phyloP scores from a whole-genome alignment of 2,113 vertebrate species.

The Rhabdomys dilectus region DNA sequence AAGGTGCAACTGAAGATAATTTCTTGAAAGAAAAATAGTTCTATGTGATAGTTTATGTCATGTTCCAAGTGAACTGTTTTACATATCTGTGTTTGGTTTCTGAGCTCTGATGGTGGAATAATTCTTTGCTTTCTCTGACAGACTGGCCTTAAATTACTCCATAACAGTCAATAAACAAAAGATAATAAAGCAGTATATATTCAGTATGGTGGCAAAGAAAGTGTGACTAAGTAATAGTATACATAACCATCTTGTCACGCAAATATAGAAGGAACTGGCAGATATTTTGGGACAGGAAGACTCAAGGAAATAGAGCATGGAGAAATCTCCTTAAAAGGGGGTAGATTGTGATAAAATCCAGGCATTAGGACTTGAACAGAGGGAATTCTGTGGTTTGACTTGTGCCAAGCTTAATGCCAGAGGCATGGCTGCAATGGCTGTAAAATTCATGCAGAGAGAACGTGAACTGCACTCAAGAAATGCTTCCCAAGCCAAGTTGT shows the following conservation, averaged over 20 bases:
- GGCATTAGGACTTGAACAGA: not conserved
- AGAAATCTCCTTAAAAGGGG: not conserved
- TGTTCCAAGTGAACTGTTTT: not conserved
- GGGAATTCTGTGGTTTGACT: constrained; percentile 14
- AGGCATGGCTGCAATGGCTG: not conserved
- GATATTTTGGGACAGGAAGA: not conserved
- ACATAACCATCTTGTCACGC: not conserved
- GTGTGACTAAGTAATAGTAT: not conserved
- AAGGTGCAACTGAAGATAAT: not conserved
- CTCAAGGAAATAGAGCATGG: not conserved
- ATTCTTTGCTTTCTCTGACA: not conserved
- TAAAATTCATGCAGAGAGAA: not conserved
- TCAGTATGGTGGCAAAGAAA: not conserved
- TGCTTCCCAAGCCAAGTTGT: constrained; percentile 43
- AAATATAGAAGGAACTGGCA: not conserved
- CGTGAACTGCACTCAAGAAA: not conserved
- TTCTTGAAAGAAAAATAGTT: not conserved
- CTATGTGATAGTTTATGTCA: not conserved
- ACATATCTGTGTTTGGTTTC: not conserved
- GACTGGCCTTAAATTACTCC: not conserved
- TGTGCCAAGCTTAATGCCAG: not conserved
- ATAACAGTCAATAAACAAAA: not conserved
- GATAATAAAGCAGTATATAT: not conserved
- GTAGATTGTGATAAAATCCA: constrained; percentile 20
- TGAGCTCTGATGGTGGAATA: not conserved